These are phyloP conservation scores for Papilio glaucus DNA, from an alignment of 1,140 invertebrate species.

Conservation along the genomic window DNA sequence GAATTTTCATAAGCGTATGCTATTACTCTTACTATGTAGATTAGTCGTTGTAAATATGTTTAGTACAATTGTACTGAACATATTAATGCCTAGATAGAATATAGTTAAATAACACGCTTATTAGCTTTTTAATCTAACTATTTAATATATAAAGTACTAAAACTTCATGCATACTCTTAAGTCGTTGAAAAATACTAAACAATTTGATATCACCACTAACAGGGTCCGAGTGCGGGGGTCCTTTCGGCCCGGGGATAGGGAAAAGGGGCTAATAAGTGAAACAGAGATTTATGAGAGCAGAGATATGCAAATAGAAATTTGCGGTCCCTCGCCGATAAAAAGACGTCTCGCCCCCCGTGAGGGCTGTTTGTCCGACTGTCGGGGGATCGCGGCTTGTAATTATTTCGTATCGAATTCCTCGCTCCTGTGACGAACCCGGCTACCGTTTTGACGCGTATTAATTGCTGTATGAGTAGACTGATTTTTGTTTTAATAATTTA, in stretches of 20 bases:
- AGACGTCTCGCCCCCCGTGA: constrained; percentile 66
- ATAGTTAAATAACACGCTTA: too few relatives aligned
- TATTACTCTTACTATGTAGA: too few relatives aligned
- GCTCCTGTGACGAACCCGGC: constrained; percentile 33
- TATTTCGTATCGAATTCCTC: constrained; percentile 51
- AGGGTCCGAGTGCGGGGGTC: constrained; percentile 56
- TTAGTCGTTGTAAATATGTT: too few relatives aligned
- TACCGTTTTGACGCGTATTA: constrained; percentile 9
- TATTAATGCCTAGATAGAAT: too few relatives aligned
- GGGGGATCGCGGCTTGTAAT: constrained; percentile 65
- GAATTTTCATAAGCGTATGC: too few relatives aligned
- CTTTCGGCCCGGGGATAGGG: constrained; percentile 50
- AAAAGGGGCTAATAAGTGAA: constrained; percentile 79
- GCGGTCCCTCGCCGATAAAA: constrained; percentile 78
- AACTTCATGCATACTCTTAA: too few relatives aligned
- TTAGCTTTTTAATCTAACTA: too few relatives aligned
- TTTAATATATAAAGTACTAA: too few relatives aligned
- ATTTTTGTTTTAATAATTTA: not conserved
- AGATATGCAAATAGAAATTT: constrained; percentile 83
- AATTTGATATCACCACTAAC: constrained; percentile 53
- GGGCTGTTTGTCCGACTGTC: constrained; percentile 75
- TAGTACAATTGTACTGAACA: too few relatives aligned
- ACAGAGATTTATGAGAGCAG: constrained; percentile 79
- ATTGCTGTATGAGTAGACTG: constrained; percentile 9
- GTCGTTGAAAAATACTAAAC: constrained; percentile 16